Evolutionary conservation across 2,888 invertebrate genomes (phyloP).

Genomic region (Drosophila diplacantha): DNA sequence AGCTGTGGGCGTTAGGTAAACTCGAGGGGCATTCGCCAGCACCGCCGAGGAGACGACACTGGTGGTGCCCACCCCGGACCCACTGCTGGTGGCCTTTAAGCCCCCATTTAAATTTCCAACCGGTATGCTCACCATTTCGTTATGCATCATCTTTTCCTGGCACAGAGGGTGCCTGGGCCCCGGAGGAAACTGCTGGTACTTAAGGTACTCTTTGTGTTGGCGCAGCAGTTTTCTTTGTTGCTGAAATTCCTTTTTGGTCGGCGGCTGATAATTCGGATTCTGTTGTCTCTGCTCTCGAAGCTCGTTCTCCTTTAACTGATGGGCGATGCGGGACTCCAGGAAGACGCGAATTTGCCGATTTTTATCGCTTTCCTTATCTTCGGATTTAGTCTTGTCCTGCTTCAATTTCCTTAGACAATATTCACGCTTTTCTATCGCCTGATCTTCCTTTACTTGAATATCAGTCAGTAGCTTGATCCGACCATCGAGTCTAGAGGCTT

Average conservation of each 20-base stretch:
- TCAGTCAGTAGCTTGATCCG: neutral
- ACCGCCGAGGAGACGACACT: constrained; percentile 51
- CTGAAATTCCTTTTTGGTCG: neutral
- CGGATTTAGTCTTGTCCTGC: neutral
- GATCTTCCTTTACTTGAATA: neutral
- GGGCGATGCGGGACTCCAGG: neutral
- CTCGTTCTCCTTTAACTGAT: neutral
- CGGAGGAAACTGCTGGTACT: neutral
- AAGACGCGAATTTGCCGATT: neutral
- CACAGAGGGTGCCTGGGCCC: neutral
- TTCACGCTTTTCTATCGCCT: neutral
- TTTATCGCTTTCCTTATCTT: neutral
- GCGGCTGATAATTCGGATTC: constrained; percentile 1
- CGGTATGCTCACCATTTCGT: constrained; percentile 77
- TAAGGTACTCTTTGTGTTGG: neutral
- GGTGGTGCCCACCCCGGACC: constrained; percentile 42
- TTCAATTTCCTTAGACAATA: neutral
- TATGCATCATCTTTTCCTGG: constrained; percentile 71
- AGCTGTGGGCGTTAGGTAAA: constrained; percentile 50
- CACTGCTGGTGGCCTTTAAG: constrained; percentile 53
- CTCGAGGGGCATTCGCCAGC: constrained; percentile 55
- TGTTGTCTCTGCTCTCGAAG: no score
- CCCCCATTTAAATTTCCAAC: constrained; percentile 72
- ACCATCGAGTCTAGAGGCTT: neutral
- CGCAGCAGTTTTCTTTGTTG: rapidly evolving